Percentiles rank a stretch among this genome's conserved stretches.
Conservation (phyloP, 2,888 invertebrate genomes). For the Clistopyga incitator region DNA sequence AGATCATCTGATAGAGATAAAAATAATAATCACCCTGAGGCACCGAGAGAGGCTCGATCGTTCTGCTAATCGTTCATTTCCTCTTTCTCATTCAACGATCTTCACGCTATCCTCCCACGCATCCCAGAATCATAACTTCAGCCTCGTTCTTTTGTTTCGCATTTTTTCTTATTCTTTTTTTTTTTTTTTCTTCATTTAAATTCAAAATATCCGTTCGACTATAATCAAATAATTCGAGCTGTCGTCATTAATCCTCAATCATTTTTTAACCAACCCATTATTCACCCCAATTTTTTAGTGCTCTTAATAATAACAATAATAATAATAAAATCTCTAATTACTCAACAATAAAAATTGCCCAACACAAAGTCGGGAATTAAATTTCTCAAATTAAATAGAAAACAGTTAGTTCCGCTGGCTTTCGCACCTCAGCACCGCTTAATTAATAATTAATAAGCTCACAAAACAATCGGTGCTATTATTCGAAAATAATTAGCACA, state of each 20-base stretch:
- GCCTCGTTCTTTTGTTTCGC: conserved; percentile 45
- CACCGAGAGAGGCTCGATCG: conserved; percentile 67
- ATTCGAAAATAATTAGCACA: conserved; percentile 42
- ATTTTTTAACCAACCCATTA: not conserved
- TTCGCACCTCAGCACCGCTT: conserved; percentile 4
- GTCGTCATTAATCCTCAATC: conserved; percentile 16
- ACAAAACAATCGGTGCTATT: conserved; percentile 20
- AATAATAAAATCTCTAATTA: not conserved
- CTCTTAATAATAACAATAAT: no score
- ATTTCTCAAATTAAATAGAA: conserved; percentile 28
- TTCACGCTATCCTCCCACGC: conserved; percentile 68
- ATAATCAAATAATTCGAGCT: conserved; percentile 31
- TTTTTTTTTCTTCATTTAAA: no score
- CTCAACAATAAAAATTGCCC: not conserved
- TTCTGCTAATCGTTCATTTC: conserved; percentile 72
- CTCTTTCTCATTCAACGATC: conserved; percentile 66
- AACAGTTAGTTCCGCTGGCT: conserved; percentile 38
- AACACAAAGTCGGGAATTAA: not conserved
- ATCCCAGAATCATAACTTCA: conserved; percentile 57
- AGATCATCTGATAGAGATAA: conserved; percentile 80
- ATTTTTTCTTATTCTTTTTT: conserved; percentile 25
- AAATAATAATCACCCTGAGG: conserved; percentile 79
- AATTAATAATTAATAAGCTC: conserved; percentile 45
- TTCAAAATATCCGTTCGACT: conserved; percentile 42
- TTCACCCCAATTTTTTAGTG: not conserved